Evolutionary conservation across 2,797 vertebrate genomes (phyloP).

Genomic region (Poeciliopsis turneri): DNA sequence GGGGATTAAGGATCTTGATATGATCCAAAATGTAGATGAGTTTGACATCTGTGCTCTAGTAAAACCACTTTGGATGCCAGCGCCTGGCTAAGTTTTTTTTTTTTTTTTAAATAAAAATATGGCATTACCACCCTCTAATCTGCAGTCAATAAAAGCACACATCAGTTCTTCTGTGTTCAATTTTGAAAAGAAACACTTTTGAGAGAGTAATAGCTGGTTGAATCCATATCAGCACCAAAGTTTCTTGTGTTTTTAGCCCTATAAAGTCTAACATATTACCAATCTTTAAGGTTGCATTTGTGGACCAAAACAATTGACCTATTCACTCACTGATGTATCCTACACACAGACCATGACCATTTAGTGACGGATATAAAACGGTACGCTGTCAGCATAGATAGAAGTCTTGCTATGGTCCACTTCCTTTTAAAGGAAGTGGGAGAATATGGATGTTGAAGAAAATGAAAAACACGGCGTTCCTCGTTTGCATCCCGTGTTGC

Average conservation of each 20-base stretch:
- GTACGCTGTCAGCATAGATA: not conserved
- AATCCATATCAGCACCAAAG: not conserved
- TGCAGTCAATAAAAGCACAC: not conserved
- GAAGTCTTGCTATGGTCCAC: not conserved
- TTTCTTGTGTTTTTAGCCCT: not conserved
- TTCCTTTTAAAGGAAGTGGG: not conserved
- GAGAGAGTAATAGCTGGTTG: not conserved
- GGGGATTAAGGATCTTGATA: too few relatives aligned
- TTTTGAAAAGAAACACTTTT: not conserved
- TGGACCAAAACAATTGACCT: not conserved
- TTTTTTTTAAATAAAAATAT: too few relatives aligned
- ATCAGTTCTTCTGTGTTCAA: not conserved
- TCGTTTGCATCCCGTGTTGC: constrained; percentile 21
- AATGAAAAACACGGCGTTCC: constrained; percentile 1
- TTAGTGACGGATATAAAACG: not conserved
- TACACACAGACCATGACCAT: not conserved
- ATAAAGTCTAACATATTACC: not conserved
- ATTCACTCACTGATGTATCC: not conserved
- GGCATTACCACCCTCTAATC: not conserved
- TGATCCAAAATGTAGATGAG: too few relatives aligned
- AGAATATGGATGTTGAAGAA: not conserved
- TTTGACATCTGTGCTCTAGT: not conserved
- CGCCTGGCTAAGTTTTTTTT: not conserved
- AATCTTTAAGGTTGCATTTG: not conserved
- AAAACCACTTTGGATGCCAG: not conserved